These are phyloP conservation scores for Oasisia sp. DNA, from an alignment of 2,888 invertebrate genomes.

Conservation along the genomic window DNA sequence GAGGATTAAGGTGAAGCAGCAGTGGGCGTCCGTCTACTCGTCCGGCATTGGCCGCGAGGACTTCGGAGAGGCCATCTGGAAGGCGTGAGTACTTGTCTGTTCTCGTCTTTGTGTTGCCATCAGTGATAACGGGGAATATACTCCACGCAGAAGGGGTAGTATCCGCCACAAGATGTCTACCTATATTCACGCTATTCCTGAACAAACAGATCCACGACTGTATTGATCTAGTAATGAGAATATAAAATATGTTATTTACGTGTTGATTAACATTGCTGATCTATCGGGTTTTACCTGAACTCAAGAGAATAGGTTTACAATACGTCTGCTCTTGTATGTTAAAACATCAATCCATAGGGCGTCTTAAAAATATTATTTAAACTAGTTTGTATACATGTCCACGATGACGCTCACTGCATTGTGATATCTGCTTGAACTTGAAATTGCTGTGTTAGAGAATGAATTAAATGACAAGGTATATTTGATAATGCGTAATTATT, in stretches of 20 bases:
- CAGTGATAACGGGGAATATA: neutral
- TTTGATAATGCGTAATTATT: neutral
- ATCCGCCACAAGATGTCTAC: neutral
- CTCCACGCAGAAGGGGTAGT: too few relatives aligned
- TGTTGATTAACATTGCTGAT: neutral
- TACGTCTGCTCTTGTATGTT: neutral
- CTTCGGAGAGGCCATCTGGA: constrained; percentile 28
- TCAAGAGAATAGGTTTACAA: neutral
- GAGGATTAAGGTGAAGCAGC: constrained; percentile 24
- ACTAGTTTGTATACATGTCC: neutral
- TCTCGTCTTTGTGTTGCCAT: neutral
- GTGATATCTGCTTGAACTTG: neutral
- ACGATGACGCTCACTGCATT: neutral
- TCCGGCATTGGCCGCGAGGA: constrained; percentile 21
- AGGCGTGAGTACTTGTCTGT: constrained; percentile 18
- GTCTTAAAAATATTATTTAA: neutral
- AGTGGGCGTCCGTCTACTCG: constrained; percentile 24
- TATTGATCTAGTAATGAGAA: neutral
- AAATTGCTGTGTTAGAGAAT: neutral
- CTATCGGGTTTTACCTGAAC: neutral
- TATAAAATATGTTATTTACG: neutral
- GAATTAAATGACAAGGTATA: neutral
- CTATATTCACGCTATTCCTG: neutral
- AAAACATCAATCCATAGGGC: neutral
- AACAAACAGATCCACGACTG: neutral